phyloP scores from a whole-genome alignment of 2,113 vertebrate genomes.

The Carassius carassius region DNA sequence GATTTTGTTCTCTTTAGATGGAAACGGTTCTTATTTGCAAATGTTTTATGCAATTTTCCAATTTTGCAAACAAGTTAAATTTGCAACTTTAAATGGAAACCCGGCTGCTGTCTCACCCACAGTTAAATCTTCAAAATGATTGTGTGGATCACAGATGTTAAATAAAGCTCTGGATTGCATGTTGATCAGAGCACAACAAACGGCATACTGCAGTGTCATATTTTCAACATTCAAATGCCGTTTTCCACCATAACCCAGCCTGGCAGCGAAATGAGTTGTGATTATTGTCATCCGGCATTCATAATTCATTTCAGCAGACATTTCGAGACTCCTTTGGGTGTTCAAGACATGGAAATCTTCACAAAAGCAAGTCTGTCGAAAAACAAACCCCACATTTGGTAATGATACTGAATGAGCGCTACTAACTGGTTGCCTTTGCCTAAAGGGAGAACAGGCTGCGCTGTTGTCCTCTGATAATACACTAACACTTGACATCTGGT shows the following conservation, averaged over 20 bases:
- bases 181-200: conserved; percentile 12
- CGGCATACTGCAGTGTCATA: background rate
- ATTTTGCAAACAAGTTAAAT: too few species aligned
- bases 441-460: conserved; percentile 45
- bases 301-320: conserved; percentile 9
- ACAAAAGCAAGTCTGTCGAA: conserved; percentile 31
- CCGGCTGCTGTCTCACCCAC: background rate
- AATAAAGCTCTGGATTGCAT: background rate
- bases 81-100: too few species aligned
- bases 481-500: conserved; percentile 67
- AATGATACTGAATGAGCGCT: conserved; percentile 40
- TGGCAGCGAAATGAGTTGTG: background rate
- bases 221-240: conserved; percentile 21
- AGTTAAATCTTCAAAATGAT: background rate
- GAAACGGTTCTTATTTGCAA: too few species aligned
- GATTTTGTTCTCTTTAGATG: too few species aligned
- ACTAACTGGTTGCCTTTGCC: conserved; percentile 42
- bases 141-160: conserved; percentile 13
- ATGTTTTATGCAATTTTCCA: too few species aligned
- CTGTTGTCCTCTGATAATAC: conserved; percentile 62
- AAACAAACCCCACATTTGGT: conserved; percentile 17
- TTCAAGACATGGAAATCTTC: background rate
- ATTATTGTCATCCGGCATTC: conserved; percentile 23
- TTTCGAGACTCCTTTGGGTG: conserved; percentile 10
- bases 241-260: background rate